Evolutionary conservation across 1,140 invertebrate genomes (phyloP).

Genomic region (Trissolcus basalis): DNA sequence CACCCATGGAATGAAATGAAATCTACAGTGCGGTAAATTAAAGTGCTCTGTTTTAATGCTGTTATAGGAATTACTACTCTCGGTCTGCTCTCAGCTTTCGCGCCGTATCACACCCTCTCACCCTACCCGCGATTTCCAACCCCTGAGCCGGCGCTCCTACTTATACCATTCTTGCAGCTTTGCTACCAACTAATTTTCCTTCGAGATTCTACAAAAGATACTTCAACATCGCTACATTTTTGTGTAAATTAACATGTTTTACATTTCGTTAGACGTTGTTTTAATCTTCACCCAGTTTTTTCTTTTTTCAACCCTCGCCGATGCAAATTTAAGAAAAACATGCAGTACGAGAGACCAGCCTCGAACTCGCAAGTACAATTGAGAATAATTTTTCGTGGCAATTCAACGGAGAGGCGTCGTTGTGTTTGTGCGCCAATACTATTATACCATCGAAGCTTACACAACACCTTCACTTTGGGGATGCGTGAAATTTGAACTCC

Average conservation of each 20-base stretch:
- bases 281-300: slow-evolving; percentile 33
- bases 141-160: slow-evolving; percentile 50
- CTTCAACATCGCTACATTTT: slow-evolving; percentile 55
- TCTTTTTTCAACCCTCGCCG: slow-evolving; percentile 3
- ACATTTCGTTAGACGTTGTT: slow-evolving; percentile 49
- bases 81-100: slow-evolving; percentile 60
- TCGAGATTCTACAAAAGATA: slow-evolving; percentile 58
- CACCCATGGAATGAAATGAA: slow-evolving; percentile 71
- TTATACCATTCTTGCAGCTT: slow-evolving; percentile 61
- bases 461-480: too few species aligned
- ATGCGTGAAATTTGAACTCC: too few species aligned
- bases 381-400: too few species aligned
- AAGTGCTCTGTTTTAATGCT: slow-evolving; percentile 74
- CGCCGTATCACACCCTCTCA: slow-evolving; percentile 53
- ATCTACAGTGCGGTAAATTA: slow-evolving; percentile 76
- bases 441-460: too few species aligned
- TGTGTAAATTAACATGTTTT: slow-evolving; percentile 59
- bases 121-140: slow-evolving; percentile 53
- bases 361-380: too few species aligned
- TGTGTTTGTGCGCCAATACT: too few species aligned
- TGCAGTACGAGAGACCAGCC: too few species aligned
- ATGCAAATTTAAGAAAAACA: too few species aligned
- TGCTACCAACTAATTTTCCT: slow-evolving; percentile 65
- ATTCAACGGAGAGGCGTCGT: too few species aligned
- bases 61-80: slow-evolving; percentile 74